Conservation (phyloP, 2,113 vertebrate genomes). For the Ondatra zibethicus region DNA sequence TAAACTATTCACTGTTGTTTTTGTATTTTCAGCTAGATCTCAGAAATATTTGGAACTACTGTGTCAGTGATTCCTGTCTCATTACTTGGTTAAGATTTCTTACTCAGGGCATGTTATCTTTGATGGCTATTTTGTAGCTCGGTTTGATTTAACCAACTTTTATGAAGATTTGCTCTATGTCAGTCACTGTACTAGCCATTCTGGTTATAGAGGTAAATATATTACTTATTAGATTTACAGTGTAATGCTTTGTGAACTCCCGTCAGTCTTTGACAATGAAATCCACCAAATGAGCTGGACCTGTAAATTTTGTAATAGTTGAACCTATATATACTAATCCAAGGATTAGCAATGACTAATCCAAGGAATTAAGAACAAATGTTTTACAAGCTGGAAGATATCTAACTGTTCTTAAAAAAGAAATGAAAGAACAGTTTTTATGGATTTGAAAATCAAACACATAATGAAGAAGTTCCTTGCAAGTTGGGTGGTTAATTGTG, state of each 20-base stretch:
- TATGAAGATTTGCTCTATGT: slow-evolving; percentile 28
- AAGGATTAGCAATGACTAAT: slow-evolving; percentile 32
- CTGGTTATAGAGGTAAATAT: slow-evolving; percentile 27
- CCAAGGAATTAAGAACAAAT: slow-evolving; percentile 60
- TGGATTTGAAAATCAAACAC: neutral
- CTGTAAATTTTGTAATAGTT: slow-evolving; percentile 42
- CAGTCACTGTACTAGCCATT: slow-evolving; percentile 18
- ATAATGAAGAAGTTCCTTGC: neutral
- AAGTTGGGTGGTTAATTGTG: neutral
- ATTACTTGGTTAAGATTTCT: slow-evolving; percentile 51
- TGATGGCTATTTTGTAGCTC: slow-evolving; percentile 32
- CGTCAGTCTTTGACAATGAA: slow-evolving; percentile 32
- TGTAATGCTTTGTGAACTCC: neutral
- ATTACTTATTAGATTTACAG: slow-evolving; percentile 46
- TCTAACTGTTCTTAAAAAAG: neutral
- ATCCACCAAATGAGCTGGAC: slow-evolving; percentile 9
- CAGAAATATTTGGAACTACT: neutral
- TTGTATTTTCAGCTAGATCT: neutral
- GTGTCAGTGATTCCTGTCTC: slow-evolving; percentile 39
- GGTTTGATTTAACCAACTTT: slow-evolving; percentile 54
- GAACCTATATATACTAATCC: slow-evolving; percentile 11
- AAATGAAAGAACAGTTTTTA: neutral
- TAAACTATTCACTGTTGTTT: slow-evolving; percentile 53
- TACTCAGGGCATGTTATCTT: slow-evolving; percentile 35
- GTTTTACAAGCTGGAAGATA: slow-evolving; percentile 39